Evolutionary conservation across 1,140 invertebrate genomes (phyloP).

Genomic region (Halesus radiatus): DNA sequence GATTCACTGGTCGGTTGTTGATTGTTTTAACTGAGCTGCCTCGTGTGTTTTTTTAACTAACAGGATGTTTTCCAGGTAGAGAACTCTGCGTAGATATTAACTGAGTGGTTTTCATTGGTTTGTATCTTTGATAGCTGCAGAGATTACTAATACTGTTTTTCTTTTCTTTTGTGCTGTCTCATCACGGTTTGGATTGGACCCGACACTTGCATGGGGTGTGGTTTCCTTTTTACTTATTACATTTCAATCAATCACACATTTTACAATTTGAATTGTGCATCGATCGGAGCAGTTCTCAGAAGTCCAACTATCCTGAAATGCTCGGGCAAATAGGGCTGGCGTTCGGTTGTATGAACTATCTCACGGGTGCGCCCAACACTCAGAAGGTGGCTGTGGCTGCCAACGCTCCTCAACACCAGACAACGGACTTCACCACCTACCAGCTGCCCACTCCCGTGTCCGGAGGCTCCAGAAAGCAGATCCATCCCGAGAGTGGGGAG

Average conservation of each 20-base stretch:
- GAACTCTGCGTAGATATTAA: too few species aligned
- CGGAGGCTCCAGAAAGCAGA: slow-evolving; percentile 61
- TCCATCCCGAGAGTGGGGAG: slow-evolving; percentile 63
- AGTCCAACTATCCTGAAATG: slow-evolving; percentile 70
- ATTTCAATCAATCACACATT: neutral
- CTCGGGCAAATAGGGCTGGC: slow-evolving; percentile 69
- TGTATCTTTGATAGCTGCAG: neutral
- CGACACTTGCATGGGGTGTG: slow-evolving; percentile 27
- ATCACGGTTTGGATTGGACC: slow-evolving; percentile 37
- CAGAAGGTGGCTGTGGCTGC: neutral
- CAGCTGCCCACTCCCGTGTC: slow-evolving; percentile 49
- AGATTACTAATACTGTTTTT: slow-evolving; percentile 32
- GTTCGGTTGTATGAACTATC: slow-evolving; percentile 69
- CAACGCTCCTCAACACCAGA: slow-evolving; percentile 45
- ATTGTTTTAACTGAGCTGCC: too few species aligned
- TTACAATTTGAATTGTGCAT: neutral
- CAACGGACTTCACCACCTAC: slow-evolving; percentile 52
- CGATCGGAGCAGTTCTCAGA: slow-evolving; percentile 64
- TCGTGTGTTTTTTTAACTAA: neutral
- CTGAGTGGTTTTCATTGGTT: too few species aligned
- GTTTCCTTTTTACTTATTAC: slow-evolving; percentile 17
- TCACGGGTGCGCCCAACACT: slow-evolving; percentile 61
- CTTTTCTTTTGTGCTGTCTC: slow-evolving; percentile 44
- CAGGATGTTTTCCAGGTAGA: neutral
- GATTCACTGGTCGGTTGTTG: neutral